These are phyloP conservation scores for Drosophila phalerata DNA, from an alignment of 2,888 invertebrate species.

Conservation along the genomic window DNA sequence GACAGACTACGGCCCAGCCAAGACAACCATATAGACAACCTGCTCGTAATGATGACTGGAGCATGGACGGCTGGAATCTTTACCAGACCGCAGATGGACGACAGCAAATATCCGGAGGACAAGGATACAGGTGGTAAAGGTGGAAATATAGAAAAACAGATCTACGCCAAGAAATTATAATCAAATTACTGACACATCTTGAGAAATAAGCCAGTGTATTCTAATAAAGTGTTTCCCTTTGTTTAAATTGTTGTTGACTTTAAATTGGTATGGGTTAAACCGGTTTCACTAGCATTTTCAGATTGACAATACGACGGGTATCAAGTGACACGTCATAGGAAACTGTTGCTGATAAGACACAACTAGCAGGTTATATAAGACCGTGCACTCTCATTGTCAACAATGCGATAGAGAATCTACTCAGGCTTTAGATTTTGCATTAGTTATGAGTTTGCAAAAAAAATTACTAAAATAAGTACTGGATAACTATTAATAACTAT, in stretches of 20 bases:
- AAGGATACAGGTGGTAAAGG: constrained; percentile 7
- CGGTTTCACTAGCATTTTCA: background rate
- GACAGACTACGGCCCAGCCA: background rate
- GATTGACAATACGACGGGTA: background rate
- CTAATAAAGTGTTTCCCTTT: background rate
- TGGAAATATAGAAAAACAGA: background rate
- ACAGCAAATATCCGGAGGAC: background rate
- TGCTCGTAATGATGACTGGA: background rate
- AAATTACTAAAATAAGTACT: too few relatives aligned
- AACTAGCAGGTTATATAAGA: background rate
- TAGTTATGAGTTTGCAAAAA: background rate
- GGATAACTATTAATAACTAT: too few relatives aligned
- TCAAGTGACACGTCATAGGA: background rate
- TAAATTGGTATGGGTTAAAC: background rate
- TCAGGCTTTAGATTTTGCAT: too few relatives aligned
- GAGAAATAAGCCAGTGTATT: too few relatives aligned
- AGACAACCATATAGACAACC: background rate
- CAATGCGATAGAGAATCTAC: background rate
- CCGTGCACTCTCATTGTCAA: background rate
- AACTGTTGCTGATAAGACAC: constrained; percentile 3
- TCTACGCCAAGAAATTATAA: background rate
- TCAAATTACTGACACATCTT: background rate
- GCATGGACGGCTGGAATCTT: constrained; percentile 4
- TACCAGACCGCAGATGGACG: constrained; percentile 2
- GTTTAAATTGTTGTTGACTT: background rate